Conservation (phyloP, 2,113 vertebrate genomes). For the Rhadina sibilatrix region DNA sequence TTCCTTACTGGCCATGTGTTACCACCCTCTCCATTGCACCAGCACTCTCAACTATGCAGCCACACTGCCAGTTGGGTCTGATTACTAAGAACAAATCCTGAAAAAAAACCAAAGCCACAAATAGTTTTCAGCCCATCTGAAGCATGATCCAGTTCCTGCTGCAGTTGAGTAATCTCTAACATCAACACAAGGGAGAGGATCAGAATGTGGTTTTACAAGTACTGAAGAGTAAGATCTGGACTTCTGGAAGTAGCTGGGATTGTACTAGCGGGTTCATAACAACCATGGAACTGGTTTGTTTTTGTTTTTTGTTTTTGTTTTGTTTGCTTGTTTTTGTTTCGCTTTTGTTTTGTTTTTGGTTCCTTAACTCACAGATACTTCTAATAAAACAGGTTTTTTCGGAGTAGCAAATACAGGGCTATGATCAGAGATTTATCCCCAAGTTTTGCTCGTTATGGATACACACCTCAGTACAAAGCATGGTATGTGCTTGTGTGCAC, state of each 20-base stretch:
- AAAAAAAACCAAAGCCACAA: neutral
- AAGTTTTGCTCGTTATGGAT: neutral
- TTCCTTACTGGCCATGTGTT: neutral
- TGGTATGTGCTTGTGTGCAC: neutral
- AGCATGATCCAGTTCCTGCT: neutral
- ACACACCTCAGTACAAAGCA: neutral
- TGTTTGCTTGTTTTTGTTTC: neutral
- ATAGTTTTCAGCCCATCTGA: neutral
- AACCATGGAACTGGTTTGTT: neutral
- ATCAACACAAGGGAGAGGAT: neutral
- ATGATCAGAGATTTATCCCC: neutral
- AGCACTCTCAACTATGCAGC: neutral
- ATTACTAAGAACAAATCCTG: neutral
- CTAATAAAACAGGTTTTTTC: neutral
- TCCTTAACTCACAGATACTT: neutral
- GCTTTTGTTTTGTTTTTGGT: neutral
- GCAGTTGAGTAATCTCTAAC: neutral
- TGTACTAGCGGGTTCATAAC: neutral
- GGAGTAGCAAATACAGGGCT: neutral
- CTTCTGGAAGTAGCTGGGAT: neutral
- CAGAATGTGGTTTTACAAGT: neutral
- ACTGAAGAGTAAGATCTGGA: neutral
- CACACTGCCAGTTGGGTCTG: neutral
- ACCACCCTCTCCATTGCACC: neutral
- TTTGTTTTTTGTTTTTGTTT: neutral